Evolutionary conservation across 2,113 vertebrate species (phyloP).

Genomic region (Cryptotis parvus): DNA sequence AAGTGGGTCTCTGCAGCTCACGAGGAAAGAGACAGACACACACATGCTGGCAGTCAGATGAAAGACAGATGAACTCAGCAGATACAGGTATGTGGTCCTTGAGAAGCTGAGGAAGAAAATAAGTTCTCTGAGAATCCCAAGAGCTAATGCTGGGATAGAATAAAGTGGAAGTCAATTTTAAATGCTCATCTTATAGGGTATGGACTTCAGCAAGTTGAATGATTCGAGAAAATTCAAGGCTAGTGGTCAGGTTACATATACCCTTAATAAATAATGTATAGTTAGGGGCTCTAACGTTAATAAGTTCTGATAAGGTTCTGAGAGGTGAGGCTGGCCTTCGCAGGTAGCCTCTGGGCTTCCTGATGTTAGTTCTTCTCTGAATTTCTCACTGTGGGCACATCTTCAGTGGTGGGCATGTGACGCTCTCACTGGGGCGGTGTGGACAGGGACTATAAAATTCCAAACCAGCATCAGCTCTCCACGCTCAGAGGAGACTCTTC

Average conservation of each 20-base stretch:
- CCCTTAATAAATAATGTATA: not conserved
- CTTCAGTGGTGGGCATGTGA: no score
- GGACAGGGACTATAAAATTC: no score
- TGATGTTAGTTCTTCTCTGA: no score
- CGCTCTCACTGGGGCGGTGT: no score
- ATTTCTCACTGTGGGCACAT: no score
- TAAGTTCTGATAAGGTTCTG: no score
- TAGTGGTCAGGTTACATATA: not conserved
- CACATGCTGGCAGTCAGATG: not conserved
- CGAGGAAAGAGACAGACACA: not conserved
- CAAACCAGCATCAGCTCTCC: no score
- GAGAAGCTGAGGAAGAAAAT: constrained; percentile 2
- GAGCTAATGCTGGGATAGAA: not conserved
- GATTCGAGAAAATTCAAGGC: not conserved
- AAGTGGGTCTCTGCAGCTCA: not conserved
- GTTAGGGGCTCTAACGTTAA: no score
- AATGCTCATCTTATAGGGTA: not conserved
- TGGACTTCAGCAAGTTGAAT: not conserved
- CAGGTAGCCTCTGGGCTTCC: no score
- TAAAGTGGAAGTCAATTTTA: not conserved
- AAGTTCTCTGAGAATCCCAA: constrained; percentile 32
- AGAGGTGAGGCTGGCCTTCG: no score
- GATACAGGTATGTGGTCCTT: not conserved
- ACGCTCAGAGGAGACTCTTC: no score
- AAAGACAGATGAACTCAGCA: not conserved